phyloP scores from a whole-genome alignment of 2,888 invertebrate species.

The Microctonus brassicae region DNA sequence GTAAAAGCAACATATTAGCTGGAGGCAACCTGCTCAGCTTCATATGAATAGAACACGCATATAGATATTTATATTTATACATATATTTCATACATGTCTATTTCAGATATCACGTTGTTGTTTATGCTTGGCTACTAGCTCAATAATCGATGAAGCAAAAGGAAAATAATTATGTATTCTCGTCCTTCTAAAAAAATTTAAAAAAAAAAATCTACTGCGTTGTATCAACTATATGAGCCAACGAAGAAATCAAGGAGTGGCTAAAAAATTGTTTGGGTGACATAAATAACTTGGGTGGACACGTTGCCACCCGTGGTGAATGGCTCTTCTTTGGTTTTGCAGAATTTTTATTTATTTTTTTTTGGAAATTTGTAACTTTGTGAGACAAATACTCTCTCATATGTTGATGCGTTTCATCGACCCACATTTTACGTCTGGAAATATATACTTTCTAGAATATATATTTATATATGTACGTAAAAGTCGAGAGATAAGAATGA shows the following conservation, averaged over 20 bases:
- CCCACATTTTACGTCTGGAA: neutral
- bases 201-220: too few species aligned
- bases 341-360: too few species aligned
- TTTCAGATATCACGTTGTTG: neutral
- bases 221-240: too few species aligned
- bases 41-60: constrained; percentile 37
- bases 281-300: constrained; percentile 25
- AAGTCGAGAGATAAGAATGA: neutral
- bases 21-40: constrained; percentile 36
- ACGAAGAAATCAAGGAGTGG: constrained; percentile 18
- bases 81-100: constrained; percentile 1
- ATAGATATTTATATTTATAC: constrained; percentile 18
- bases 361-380: neutral
- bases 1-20: constrained; percentile 46
- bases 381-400: too few species aligned
- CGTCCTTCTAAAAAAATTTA: neutral
- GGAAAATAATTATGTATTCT: neutral
- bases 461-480: neutral
- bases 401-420: too few species aligned
- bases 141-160: neutral
- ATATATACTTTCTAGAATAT: neutral
- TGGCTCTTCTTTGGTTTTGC: neutral
- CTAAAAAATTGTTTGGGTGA: constrained; percentile 16
- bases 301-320: constrained; percentile 18
- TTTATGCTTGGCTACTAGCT: neutral